Conservation (phyloP, 2,797 vertebrate genomes). For the Botia kubotai region DNA sequence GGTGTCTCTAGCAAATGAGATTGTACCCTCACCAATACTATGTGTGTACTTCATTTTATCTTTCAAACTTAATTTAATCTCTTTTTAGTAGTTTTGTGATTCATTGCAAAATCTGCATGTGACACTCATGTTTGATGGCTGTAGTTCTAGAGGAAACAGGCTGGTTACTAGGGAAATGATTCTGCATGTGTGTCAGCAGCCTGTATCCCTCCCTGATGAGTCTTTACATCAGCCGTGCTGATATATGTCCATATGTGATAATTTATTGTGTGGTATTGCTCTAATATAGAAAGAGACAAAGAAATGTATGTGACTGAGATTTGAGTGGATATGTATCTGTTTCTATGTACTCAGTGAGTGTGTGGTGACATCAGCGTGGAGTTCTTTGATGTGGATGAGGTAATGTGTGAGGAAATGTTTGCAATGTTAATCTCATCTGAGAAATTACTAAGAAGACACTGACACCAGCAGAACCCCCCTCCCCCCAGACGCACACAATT, state of each 20-base stretch:
- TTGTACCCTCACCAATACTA: slow-evolving; percentile 1
- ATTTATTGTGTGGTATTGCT: not conserved
- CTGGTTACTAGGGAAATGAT: not conserved
- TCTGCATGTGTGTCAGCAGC: not conserved
- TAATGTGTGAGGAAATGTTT: slow-evolving; percentile 79
- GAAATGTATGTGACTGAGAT: not conserved
- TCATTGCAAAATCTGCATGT: not conserved
- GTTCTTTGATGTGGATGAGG: slow-evolving; percentile 82
- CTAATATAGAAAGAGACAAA: slow-evolving; percentile 1
- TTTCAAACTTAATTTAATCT: not conserved
- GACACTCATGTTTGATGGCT: not conserved
- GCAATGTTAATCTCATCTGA: slow-evolving; percentile 76
- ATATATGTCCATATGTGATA: not conserved
- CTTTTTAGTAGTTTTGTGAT: slow-evolving; percentile 7
- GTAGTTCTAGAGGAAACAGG: too few relatives aligned
- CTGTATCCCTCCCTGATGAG: too few relatives aligned
- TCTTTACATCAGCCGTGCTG: not conserved
- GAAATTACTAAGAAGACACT: slow-evolving; percentile 61
- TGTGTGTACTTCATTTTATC: slow-evolving; percentile 34
- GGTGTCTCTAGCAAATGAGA: slow-evolving; percentile 27
- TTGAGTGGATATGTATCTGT: slow-evolving; percentile 65
- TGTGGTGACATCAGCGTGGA: slow-evolving; percentile 75
- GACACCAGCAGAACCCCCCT: slow-evolving; percentile 5
- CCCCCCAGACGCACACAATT: not conserved
- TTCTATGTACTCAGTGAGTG: slow-evolving; percentile 47